Evolutionary conservation across 2,113 vertebrate genomes (phyloP), one percentile per base, ranked within the genome.

Genomic region (Tragelaphus strepsiceros): DNA sequence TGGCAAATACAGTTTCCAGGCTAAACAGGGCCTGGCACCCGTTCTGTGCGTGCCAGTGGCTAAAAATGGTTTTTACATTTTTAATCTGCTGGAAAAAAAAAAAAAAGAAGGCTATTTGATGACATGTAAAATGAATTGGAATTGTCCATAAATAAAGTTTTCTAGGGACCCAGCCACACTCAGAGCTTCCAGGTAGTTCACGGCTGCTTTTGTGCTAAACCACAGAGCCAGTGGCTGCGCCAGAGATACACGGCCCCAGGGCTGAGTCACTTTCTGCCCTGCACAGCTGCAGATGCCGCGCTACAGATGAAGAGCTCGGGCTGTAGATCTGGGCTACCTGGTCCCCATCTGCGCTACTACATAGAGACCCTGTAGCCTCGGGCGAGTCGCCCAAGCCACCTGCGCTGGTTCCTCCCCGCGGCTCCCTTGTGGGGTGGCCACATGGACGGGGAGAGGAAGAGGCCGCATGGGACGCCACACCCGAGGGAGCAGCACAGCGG

Each of bases 381-480:
- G 9, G 17, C 0, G 13, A 58, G n/a, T 9, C 28, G 12, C 58
- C 51, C 24, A 14, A 46, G 51, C 15, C 51, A 2, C 17, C 35
- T 35, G 39, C 0, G 0, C 14, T 58, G 56, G 35, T 12, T 61
- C 30, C 19, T 81, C 1, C 32, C 51, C 1, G 16, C 53, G 26
- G 11, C 43, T 11, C 21, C 28, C 30, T 19, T 12, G n/a, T 0
- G 12, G 19, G 16, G 62, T 32, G 24, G 3, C 15, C 3, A 2
- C 6, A 22, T 24, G 16, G n/a, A 54, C 1, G 5, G n/a, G 9
- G 43, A 62, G 30, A 54, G 21, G 10, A 39, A 22, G n/a, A 14
- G 3, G 1, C 3, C 5, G 8, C 83, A 11, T 0, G 11, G 5
- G 30, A 3, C 0, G 2, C 74, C 51, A 11, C 22, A 13, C 13